A percentile compares a stretch with the other conserved stretches of the same genome.
Evolutionary conservation across 2,888 invertebrate genomes (phyloP).

Genomic region (Drosophila paramelanica): DNA sequence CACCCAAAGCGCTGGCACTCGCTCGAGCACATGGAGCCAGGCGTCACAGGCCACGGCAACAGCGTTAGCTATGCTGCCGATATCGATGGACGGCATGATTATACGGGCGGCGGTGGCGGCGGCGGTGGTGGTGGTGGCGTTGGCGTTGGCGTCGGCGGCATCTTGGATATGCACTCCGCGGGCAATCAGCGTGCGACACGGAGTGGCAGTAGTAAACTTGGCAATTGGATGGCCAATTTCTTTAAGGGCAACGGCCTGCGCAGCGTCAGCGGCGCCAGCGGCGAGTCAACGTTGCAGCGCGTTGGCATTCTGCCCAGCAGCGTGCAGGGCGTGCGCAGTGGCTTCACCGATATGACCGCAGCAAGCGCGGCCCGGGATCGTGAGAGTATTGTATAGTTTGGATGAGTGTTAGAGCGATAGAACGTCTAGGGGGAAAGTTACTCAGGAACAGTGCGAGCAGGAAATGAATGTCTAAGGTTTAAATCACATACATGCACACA

Average conservation of each 20-base stretch:
- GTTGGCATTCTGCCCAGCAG: conserved; percentile 82
- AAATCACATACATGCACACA: conserved; percentile 34
- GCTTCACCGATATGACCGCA: conserved; percentile 82
- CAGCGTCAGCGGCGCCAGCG: conserved; percentile 83
- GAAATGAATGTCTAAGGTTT: conserved; percentile 55
- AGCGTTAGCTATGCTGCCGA: conserved; percentile 81
- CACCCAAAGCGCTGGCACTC: conserved; percentile 91
- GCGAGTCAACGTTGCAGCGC: conserved; percentile 83
- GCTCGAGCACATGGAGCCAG: conserved; percentile 88
- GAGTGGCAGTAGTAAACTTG: conserved; percentile 84
- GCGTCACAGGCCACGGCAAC: conserved; percentile 70
- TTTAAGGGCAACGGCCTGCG: conserved; percentile 90
- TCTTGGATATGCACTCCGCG: conserved; percentile 14
- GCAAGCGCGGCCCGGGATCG: conserved; percentile 80
- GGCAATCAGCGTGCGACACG: conserved; percentile 44
- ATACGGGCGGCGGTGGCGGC: conserved; percentile 44
- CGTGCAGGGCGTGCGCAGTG: conserved; percentile 81
- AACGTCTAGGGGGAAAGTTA: conserved; percentile 51
- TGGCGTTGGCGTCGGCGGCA: neutral
- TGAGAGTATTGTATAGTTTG: conserved; percentile 84
- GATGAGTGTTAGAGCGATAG: conserved; percentile 6
- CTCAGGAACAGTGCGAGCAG: conserved; percentile 78
- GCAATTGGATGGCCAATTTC: conserved; percentile 90
- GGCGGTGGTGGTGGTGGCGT: neutral
- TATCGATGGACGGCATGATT: conserved; percentile 66